These are phyloP conservation scores for Centroberyx gerrardi DNA, from an alignment of 2,797 vertebrate species.

Conservation along the genomic window DNA sequence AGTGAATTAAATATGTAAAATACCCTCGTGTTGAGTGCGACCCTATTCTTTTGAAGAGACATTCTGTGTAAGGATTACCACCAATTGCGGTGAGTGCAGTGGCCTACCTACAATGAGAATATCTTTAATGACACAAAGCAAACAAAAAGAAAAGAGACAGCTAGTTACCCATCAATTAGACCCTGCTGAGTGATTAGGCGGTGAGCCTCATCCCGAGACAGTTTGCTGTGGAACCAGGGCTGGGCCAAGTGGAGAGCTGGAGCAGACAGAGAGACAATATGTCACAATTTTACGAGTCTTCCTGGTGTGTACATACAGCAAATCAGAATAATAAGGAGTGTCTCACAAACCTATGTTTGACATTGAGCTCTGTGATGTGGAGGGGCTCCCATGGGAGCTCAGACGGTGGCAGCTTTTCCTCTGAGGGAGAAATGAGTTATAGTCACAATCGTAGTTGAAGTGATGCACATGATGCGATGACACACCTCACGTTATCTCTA, in stretches of 20 bases:
- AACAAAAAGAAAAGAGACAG: neutral
- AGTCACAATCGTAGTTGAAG: constrained; percentile 10
- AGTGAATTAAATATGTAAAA: too few relatives aligned
- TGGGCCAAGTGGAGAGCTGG: constrained; percentile 93
- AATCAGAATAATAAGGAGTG: constrained; percentile 10
- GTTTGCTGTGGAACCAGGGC: constrained; percentile 96
- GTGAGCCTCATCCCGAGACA: constrained; percentile 95
- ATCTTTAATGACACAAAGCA: constrained; percentile 1
- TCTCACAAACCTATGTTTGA: constrained; percentile 88
- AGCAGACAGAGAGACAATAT: constrained; percentile 24
- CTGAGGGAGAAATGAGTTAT: constrained; percentile 77
- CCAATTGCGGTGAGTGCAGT: too few relatives aligned
- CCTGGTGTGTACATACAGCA: neutral
- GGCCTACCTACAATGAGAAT: neutral
- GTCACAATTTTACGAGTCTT: neutral
- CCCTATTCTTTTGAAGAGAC: too few relatives aligned
- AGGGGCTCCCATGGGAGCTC: constrained; percentile 91
- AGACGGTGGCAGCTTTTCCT: constrained; percentile 95
- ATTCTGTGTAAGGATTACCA: too few relatives aligned
- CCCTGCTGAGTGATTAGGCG: constrained; percentile 94
- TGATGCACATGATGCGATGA: neutral
- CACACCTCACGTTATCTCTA: neutral
- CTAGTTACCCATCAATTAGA: constrained; percentile 92
- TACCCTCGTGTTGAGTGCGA: too few relatives aligned
- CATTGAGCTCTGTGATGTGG: constrained; percentile 85